Evolutionary conservation across 2,888 invertebrate species (phyloP).

Genomic region (Tenthredo amoena): DNA sequence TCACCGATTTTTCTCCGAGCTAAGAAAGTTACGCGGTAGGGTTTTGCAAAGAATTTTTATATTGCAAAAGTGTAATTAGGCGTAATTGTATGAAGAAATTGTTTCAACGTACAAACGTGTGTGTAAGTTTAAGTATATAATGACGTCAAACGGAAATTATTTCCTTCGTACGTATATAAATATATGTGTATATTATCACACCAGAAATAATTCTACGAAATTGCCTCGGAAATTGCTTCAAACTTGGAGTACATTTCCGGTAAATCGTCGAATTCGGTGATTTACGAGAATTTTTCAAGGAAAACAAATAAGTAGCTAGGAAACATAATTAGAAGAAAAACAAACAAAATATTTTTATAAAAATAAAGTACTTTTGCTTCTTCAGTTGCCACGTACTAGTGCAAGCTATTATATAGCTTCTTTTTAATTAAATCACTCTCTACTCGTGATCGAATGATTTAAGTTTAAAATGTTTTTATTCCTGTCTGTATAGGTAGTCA

Average conservation of each 20-base stretch:
- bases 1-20: neutral
- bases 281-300: neutral
- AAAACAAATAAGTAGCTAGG: neutral
- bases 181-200: neutral
- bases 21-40: neutral
- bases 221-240: neutral
- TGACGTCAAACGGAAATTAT: slow-evolving; percentile 27
- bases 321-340: neutral
- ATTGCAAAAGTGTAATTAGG: neutral
- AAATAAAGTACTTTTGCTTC: neutral
- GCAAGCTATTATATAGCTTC: neutral
- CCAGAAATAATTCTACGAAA: neutral
- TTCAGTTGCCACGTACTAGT: neutral
- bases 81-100: neutral
- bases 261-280: neutral
- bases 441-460: neutral
- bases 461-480: neutral
- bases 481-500: neutral
- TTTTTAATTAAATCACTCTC: neutral
- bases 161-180: neutral
- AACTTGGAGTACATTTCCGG: neutral
- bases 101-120: neutral
- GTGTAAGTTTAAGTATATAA: neutral
- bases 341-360: neutral
- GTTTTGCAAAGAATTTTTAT: neutral